Base-by-base conservation (phyloP, 1,140 invertebrate genomes). In the Thrips palmi region DNA sequence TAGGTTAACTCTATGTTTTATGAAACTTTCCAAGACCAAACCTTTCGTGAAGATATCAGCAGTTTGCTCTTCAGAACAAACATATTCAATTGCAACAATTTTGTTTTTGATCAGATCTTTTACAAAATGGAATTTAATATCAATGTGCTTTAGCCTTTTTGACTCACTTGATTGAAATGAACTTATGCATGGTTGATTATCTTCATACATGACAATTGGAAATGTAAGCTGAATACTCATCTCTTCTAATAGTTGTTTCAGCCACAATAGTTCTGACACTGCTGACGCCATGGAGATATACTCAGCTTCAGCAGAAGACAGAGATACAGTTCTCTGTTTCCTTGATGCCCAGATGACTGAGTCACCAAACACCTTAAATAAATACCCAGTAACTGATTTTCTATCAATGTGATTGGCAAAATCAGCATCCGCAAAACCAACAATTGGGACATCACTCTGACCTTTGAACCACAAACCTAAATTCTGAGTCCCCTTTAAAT, bases 231-330 rank as follows among this genome's bases (percentile, higher is more conserved):
- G n/a, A n/a, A n/a, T n/a, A n/a, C n/a, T n/a, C n/a, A n/a, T n/a
- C n/a, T 27, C 24, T 27, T 12, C 24, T 27, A 27, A 27, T 8
- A 8, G 10, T 22, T 20, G 3, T 23, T 5, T 17, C 25, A 20
- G n/a, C 10, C 8, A 15, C 10, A 33, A n/a, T 14, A 53, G 47
- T 44, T 63, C 58, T 47, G 56, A 56, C 4, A 52, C 38, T 1
- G 51, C 54, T 41, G 51, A 45, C 27, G 50, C 41, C 4, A 55
- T 43, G n/a, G 58, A 56, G 4, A 64, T 50, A 41, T 63, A 65
- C 39, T 61, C 55, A 2, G 52, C 47, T 42, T 60, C 56, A 19
- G 52, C 53, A 7, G 49, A 50, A 7, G 54, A 56, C 15, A 58
- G 42, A 5, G 56, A 52, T 14, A 57, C 50, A 2, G 46, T 49